These are phyloP conservation scores for Alloscopus bannaensis DNA, from an alignment of 2,888 invertebrate genomes.

Conservation along the genomic window DNA sequence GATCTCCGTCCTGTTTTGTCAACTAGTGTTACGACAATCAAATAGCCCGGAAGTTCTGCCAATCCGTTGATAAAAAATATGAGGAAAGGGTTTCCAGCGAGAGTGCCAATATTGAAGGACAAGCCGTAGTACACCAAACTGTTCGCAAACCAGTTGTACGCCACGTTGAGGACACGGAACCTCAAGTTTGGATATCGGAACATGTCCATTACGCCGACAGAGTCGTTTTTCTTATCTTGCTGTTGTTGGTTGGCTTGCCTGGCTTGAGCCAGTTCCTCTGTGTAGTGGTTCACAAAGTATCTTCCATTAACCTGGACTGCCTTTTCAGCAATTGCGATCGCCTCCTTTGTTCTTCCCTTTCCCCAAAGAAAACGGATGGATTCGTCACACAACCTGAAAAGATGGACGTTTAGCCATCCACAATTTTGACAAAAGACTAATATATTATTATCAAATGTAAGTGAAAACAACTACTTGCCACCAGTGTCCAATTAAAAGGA, in stretches of 20 bases:
- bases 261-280: slow-evolving; percentile 3
- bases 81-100: slow-evolving; percentile 89
- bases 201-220: slow-evolving; percentile 75
- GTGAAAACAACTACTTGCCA: slow-evolving; percentile 76
- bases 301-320: slow-evolving; percentile 53
- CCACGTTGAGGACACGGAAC: slow-evolving; percentile 86
- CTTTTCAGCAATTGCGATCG: slow-evolving; percentile 76
- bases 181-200: slow-evolving; percentile 77
- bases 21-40: slow-evolving; percentile 83
- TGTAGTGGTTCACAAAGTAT: slow-evolving; percentile 1
- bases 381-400: slow-evolving; percentile 87
- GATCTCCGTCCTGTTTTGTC: slow-evolving; percentile 77
- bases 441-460: neutral
- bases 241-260: neutral
- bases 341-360: slow-evolving; percentile 84
- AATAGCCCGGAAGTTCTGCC: slow-evolving; percentile 88
- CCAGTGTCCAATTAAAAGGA: slow-evolving; percentile 86
- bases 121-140: slow-evolving; percentile 88
- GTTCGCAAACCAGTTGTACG: slow-evolving; percentile 82
- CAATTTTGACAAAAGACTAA: slow-evolving; percentile 1
- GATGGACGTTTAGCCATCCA: too few relatives aligned
- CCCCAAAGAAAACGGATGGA: slow-evolving; percentile 93
- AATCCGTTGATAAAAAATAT: slow-evolving; percentile 86
- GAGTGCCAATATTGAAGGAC: slow-evolving; percentile 86
- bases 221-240: neutral